Evolutionary conservation across 2,113 vertebrate genomes (phyloP).

Genomic region (Chelonoidis abingdonii): DNA sequence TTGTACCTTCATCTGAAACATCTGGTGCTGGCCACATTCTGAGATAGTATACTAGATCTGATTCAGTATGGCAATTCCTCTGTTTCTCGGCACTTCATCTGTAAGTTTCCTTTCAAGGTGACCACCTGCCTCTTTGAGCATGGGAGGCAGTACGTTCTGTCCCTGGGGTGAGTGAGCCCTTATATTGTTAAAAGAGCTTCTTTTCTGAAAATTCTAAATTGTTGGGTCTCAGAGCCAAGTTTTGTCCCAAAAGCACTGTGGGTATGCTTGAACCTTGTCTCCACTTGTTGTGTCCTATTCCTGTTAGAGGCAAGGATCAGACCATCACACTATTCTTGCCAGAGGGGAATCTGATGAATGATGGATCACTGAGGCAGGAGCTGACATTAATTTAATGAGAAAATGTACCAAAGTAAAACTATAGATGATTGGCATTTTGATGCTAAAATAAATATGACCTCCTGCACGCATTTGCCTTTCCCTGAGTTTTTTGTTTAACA

Average conservation of each 20-base stretch:
- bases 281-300: neutral
- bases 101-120: neutral
- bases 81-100: neutral
- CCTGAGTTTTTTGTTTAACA: neutral
- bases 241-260: neutral
- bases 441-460: neutral
- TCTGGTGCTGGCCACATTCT: neutral
- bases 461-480: neutral
- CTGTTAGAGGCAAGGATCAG: neutral
- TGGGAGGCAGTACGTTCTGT: neutral
- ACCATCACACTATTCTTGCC: neutral
- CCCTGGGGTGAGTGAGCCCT: neutral
- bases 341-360: neutral
- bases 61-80: neutral
- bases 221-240: neutral
- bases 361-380: neutral
- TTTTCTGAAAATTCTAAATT: neutral
- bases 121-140: neutral
- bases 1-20: slow-evolving; percentile 1
- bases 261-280: neutral
- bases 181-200: neutral
- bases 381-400: neutral
- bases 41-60: neutral
- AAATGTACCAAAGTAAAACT: neutral
- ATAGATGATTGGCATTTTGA: neutral